A percentile compares a stretch with the other conserved stretches of the same genome.
Evolutionary conservation across 2,113 vertebrate species (phyloP).

Genomic region (Lepidothrix coronata): DNA sequence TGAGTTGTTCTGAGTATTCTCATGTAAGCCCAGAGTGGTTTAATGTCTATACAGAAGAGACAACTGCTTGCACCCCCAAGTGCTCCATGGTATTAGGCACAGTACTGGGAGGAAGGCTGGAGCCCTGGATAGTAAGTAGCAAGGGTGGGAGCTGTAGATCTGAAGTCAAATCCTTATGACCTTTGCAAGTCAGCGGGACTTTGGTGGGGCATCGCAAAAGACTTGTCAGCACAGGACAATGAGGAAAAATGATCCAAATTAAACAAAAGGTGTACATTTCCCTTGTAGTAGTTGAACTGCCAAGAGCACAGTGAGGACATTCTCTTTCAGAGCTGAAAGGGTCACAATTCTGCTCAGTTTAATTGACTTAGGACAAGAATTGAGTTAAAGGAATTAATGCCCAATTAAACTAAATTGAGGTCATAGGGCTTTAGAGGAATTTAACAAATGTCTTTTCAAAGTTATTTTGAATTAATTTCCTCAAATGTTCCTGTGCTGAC

Average conservation of each 20-base stretch:
- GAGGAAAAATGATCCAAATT: not conserved
- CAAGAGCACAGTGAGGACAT: not conserved
- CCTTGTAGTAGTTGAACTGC: not conserved
- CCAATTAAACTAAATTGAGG: constrained; percentile 22
- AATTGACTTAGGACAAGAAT: constrained; percentile 25
- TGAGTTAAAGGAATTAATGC: not conserved
- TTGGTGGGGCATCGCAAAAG: not conserved
- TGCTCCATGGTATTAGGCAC: not conserved
- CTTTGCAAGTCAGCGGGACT: not conserved
- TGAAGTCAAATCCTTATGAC: not conserved
- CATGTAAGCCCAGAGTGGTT: not conserved
- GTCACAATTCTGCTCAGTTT: constrained; percentile 20
- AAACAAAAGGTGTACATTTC: not conserved
- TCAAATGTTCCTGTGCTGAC: not conserved
- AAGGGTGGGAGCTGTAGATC: not conserved
- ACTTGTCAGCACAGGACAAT: not conserved
- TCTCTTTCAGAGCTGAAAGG: not conserved
- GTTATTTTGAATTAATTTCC: constrained; percentile 34
- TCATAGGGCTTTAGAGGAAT: not conserved
- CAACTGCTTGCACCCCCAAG: not conserved
- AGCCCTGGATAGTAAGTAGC: not conserved
- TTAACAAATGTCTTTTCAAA: constrained; percentile 40
- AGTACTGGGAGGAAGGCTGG: not conserved
- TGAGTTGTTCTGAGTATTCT: not conserved
- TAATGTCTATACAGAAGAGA: not conserved